Conservation (phyloP, 2,113 vertebrate species). For the Mus spicilegus region DNA sequence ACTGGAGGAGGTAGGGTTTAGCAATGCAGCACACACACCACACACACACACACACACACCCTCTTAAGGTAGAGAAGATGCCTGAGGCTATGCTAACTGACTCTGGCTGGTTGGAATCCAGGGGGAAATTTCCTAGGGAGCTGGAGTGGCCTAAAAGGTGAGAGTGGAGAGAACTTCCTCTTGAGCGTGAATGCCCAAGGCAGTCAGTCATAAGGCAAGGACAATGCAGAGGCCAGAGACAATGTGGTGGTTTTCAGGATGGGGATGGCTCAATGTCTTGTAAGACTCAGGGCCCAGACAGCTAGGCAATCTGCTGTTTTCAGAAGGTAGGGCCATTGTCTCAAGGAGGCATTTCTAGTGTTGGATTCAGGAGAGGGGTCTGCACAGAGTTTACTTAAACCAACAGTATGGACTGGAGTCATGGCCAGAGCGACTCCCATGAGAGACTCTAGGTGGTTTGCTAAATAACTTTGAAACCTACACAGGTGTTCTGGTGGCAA, state of each 20-base stretch:
- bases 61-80: constrained; percentile 27
- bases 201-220: neutral
- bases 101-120: constrained; percentile 15
- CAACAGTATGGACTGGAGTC: neutral
- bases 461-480: neutral
- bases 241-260: neutral
- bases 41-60: neutral
- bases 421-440: neutral
- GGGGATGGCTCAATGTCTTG: neutral
- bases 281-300: neutral
- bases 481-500: neutral
- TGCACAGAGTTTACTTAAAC: neutral
- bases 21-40: neutral
- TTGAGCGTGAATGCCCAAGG: neutral
- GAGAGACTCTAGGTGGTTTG: neutral
- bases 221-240: neutral
- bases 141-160: constrained; percentile 22
- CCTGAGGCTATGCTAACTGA: constrained; percentile 31
- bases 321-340: neutral
- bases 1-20: neutral
- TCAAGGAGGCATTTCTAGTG: neutral
- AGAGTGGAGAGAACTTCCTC: constrained; percentile 17
- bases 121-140: constrained; percentile 60
- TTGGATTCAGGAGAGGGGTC: neutral
- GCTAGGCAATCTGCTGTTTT: neutral